phyloP scores from a whole-genome alignment of 2,888 invertebrate species.

The Archips xylosteana region DNA sequence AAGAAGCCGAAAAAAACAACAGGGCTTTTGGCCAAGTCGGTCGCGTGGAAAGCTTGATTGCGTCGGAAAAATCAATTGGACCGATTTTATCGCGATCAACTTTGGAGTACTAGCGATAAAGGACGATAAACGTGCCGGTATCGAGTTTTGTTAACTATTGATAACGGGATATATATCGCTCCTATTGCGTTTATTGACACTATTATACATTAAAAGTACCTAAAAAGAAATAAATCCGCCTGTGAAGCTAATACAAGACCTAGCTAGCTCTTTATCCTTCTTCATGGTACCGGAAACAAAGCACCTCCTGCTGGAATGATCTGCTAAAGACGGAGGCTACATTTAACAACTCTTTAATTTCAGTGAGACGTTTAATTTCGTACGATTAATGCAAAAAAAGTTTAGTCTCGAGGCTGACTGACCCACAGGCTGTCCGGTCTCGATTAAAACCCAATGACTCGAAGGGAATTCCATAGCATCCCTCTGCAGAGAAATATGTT shows the following conservation, averaged over 20 bases:
- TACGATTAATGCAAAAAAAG: neutral
- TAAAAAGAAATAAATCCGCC: neutral
- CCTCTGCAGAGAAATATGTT: conserved; percentile 16
- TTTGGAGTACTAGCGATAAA: conserved; percentile 61
- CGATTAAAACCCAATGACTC: conserved; percentile 24
- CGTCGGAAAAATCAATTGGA: conserved; percentile 79
- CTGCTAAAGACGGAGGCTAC: neutral
- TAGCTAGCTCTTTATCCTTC: neutral
- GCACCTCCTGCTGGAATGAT: neutral
- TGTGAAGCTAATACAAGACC: neutral
- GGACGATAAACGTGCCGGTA: conserved; percentile 59
- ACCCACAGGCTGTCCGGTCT: neutral
- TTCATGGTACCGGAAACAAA: neutral
- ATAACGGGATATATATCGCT: conserved; percentile 32
- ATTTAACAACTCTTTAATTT: neutral
- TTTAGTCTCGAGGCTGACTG: neutral
- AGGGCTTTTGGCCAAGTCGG: conserved; percentile 20
- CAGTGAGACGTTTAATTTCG: neutral
- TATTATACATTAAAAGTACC: conserved; percentile 13
- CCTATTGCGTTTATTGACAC: conserved; percentile 39
- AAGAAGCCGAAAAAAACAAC: conserved; percentile 18
- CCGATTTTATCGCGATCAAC: conserved; percentile 75
- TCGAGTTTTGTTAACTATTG: conserved; percentile 52
- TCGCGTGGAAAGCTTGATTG: conserved; percentile 50
- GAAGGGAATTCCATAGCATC: conserved; percentile 19